Percentiles rank a stretch among this genome's conserved stretches.
phyloP scores from a whole-genome alignment of 2,113 vertebrate species.

The Thalassoma bifasciatum region DNA sequence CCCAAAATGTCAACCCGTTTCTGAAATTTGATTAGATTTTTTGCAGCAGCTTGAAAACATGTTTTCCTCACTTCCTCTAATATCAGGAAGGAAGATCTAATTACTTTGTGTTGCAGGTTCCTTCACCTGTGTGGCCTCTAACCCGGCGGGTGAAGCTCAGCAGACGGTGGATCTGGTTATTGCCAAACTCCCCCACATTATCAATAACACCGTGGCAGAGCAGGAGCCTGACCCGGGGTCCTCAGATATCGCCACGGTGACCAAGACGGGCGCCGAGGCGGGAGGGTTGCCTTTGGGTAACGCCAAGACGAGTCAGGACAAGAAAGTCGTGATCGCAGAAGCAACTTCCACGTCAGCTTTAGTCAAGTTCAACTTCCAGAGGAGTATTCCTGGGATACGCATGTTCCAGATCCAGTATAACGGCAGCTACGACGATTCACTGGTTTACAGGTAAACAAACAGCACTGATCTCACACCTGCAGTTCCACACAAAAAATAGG shows the following conservation, averaged over 20 bases:
- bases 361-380: slow-evolving; percentile 98
- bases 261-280: slow-evolving; percentile 90
- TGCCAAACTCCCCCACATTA: slow-evolving; percentile 94
- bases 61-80: not conserved
- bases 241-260: slow-evolving; percentile 97
- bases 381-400: slow-evolving; percentile 97
- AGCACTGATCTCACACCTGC: not conserved
- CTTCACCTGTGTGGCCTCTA: slow-evolving; percentile 97
- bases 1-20: not conserved
- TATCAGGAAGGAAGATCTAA: not conserved
- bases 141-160: slow-evolving; percentile 96
- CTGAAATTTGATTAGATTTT: not conserved
- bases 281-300: slow-evolving; percentile 88
- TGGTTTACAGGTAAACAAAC: slow-evolving; percentile 95
- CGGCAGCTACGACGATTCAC: slow-evolving; percentile 96
- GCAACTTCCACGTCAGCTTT: slow-evolving; percentile 92
- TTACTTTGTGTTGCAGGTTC: slow-evolving; percentile 80
- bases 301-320: slow-evolving; percentile 91
- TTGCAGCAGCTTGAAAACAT: not conserved
- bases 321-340: slow-evolving; percentile 93
- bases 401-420: slow-evolving; percentile 99
- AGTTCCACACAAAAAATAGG: not conserved
- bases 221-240: slow-evolving; percentile 94
- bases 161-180: slow-evolving; percentile 93
- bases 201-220: slow-evolving; percentile 92